Base-by-base conservation (phyloP, 1,140 invertebrate species). In the Rhopalosiphum padi region DNA sequence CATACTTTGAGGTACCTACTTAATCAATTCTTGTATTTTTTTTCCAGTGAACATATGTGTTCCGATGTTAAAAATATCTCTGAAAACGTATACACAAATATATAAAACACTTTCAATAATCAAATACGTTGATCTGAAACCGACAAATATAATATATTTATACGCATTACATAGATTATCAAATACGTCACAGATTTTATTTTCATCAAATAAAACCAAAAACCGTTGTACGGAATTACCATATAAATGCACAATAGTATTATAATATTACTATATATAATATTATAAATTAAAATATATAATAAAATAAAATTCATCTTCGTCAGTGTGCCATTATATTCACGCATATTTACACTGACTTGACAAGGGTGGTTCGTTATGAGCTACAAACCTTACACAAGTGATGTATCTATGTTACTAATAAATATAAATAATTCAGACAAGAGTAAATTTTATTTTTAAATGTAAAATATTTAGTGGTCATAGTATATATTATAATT, bases 301-400 rank as follows among this genome's bases (percentile, higher is more conserved):
- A 68, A 15, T 68, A 30, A 68, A 77, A 77, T 18, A 77, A 23
- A 41, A 25, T 85, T 85, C 41, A 41, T 85, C 41, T 37, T 85
- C 83, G 23, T 85, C 83, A 89, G 48, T 89, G 87, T 89, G 48
- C 87, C 87, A 89, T 53, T 48, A 18, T n/a, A 77, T 89, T 53
- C 7, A n/a, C 60, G 22, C 23, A 83, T 83, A 23, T 37, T 83
- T 83, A 83, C 77, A 83, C 77, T 83, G 77, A 77, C 30, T 77
- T 77, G n/a, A 77, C 30, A 77, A 77, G 60, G 9, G 25, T 30
- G 30, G 25, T 68, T 11, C 25, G 30, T 30, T 30, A 9, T 60
- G 55, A 60, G 55, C 25, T 11, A 46, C 4, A 68, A n/a, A 68
- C 11, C 46, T 9, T 9, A 68, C 4, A 68, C 11, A 30, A 68